Evolutionary conservation across 2,113 vertebrate species (phyloP), one percentile per base, ranked within the genome.

Genomic region (Sinocyclocheilus anshuiensis): DNA sequence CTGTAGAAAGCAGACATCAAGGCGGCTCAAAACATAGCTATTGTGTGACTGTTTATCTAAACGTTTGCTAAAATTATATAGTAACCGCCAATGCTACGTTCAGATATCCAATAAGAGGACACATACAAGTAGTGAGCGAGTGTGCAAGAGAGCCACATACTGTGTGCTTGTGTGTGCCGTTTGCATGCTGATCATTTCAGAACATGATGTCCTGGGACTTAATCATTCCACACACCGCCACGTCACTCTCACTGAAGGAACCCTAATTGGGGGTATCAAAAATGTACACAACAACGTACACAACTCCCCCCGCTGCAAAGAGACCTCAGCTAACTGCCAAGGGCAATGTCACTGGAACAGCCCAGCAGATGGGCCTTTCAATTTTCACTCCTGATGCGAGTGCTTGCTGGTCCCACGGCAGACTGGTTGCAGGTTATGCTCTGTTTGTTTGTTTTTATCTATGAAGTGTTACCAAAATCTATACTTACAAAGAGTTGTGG

Each of bases 241-340:
- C 72, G 63, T 87, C 76, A 77, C 83, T 82, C 24, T 48, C 13
- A 10, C 87, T 90, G 84, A 88, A 67, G 85, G 39, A 86, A 57
- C 15, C 67, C 69, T 89, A 90, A 90, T 86, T 89, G 84, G 36
- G 36, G 24, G 67, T 88, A 85, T 85, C 87, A 88, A 86, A 89
- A 87, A 29, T 29, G 29, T 78, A 78, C 72, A 84, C 53, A 81
- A 63, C 65, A 72, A 74, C 20, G 45, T 78, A 39, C 65, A 71
- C 72, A 69, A n/a, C 81, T 71, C 72, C 84, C 84, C 79, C 1
- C 24, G 22, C 81, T 80, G 72, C 83, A 84, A 76, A 79, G 79
- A 84, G 74, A 86, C 79, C 87, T 90, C 84, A 85, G 84, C 83
- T 88, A 89, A 89, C 75, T 86, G 89, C 89, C 86, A 87, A 89